Base-by-base conservation (phyloP, 2,888 invertebrate genomes). In the Tigriopus californicus region DNA sequence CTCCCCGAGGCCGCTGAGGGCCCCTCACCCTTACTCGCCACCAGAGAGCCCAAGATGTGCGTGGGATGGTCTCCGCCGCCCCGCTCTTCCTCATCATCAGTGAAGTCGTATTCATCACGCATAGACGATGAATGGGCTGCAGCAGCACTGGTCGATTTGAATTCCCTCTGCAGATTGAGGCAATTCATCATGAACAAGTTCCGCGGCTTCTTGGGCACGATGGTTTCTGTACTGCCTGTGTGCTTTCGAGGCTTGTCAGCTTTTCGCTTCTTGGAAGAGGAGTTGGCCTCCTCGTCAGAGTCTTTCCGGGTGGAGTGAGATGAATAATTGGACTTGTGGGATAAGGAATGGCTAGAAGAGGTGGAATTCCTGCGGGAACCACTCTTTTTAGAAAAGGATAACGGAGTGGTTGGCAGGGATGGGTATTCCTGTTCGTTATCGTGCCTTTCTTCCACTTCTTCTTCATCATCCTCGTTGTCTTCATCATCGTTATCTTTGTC, bases 221-320 rank as follows among this genome's bases (percentile, higher is more conserved):
- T 84, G 0, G 85, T 85, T 71, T 86, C 85, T 0, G 83, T 83
- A 1, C 79, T 62, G 61, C 76, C 74, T 67, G 79, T 77, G 12
- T 83, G 75, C 67, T 85, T 85, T 63, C 83, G 80, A 0, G 86
- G 87, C 64, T 85, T 75, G 0, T 85, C 85, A 0, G 85, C 85
- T 74, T 87, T 86, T 11, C 87, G 78, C 68, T 86, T 86, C 66
- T 85, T 82, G 47, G 44, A 44, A 11, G 44, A 44, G 44, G 15
- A 15, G 15, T 15, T 15, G 18, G n/a, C 44, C 18, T 44, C 44
- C 5, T 44, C 18, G 44, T 18, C 18, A n/a, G 18, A 18, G 12
- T 18, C 51, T 51, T 51, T 25, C 15, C 13, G 22, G 22, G 20
- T 51, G 20, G 46, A 20, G 20, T 20, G 46, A 20, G 46, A 18